Evolutionary conservation across 2,113 vertebrate species (phyloP).

Genomic region (Trochalopteron elliotii): DNA sequence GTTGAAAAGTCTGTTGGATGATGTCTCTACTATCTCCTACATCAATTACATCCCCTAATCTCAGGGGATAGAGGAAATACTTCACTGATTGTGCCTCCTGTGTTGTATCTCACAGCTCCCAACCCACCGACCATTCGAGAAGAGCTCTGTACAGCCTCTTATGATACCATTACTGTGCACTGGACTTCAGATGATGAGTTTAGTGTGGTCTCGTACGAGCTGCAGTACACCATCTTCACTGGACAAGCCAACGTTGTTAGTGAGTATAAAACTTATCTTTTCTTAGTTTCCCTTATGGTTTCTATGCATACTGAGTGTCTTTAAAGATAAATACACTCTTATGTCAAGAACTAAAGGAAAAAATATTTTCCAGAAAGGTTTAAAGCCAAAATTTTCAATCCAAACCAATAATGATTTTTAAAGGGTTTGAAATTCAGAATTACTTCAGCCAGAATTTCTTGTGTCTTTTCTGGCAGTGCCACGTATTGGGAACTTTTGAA

Average conservation of each 20-base stretch:
- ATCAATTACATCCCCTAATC: not conserved
- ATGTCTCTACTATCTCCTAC: not conserved
- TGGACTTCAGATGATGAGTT: conserved; percentile 98
- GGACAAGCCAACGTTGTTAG: conserved; percentile 95
- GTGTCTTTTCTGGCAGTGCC: not conserved
- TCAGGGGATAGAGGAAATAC: not conserved
- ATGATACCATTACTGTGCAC: conserved; percentile 96
- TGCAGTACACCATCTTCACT: conserved; percentile 97
- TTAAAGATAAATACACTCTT: not conserved
- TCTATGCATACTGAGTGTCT: not conserved
- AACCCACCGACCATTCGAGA: conserved; percentile 92
- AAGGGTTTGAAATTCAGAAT: not conserved
- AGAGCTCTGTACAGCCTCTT: conserved; percentile 95
- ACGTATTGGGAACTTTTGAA: not conserved
- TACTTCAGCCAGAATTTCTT: not conserved
- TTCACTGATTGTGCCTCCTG: not conserved
- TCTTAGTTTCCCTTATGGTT: not conserved
- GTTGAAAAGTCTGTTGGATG: not conserved
- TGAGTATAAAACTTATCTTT: conserved; percentile 77
- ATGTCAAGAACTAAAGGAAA: not conserved
- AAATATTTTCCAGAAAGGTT: not conserved
- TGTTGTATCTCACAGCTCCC: conserved; percentile 80
- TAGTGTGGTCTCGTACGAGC: conserved; percentile 93
- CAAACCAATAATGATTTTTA: not conserved
- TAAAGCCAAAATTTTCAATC: not conserved